These are phyloP conservation scores for Graphium colonna DNA, from an alignment of 2,888 invertebrate species.

Conservation along the genomic window DNA sequence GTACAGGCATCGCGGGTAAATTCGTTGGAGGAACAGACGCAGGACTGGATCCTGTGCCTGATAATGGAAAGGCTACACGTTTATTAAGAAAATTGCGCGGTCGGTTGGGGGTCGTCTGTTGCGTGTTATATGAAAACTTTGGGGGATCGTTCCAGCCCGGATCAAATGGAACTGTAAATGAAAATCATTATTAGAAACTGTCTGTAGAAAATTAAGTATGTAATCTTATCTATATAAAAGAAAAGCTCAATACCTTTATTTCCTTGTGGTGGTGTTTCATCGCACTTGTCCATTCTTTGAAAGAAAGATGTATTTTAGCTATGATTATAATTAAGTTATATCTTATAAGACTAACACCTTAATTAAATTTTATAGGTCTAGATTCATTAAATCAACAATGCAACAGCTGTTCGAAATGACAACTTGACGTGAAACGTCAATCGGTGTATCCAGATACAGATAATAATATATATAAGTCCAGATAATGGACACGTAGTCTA, in stretches of 20 bases:
- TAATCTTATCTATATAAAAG: neutral
- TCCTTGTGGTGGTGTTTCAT: constrained; percentile 32
- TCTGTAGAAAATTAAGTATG: neutral
- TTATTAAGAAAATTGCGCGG: constrained; percentile 74
- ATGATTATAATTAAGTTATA: too few species aligned
- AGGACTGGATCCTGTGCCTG: constrained; percentile 41
- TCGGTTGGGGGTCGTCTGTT: constrained; percentile 56
- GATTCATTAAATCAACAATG: neutral
- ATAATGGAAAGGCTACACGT: constrained; percentile 74
- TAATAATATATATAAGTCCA: too few species aligned
- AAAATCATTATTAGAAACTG: neutral
- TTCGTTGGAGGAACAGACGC: constrained; percentile 35
- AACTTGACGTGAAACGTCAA: neutral
- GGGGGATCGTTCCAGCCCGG: constrained; percentile 82
- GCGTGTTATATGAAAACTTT: constrained; percentile 65
- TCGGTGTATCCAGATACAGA: neutral
- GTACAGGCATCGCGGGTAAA: constrained; percentile 50
- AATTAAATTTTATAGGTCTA: neutral
- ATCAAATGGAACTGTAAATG: constrained; percentile 56
- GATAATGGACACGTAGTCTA: too few species aligned
- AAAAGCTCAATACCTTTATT: constrained; percentile 37
- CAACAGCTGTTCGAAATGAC: neutral
- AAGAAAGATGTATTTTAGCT: too few species aligned
- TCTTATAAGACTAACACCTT: too few species aligned
- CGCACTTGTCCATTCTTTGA: constrained; percentile 40